Conservation (phyloP, 2,888 invertebrate species). For the Leucania comma region DNA sequence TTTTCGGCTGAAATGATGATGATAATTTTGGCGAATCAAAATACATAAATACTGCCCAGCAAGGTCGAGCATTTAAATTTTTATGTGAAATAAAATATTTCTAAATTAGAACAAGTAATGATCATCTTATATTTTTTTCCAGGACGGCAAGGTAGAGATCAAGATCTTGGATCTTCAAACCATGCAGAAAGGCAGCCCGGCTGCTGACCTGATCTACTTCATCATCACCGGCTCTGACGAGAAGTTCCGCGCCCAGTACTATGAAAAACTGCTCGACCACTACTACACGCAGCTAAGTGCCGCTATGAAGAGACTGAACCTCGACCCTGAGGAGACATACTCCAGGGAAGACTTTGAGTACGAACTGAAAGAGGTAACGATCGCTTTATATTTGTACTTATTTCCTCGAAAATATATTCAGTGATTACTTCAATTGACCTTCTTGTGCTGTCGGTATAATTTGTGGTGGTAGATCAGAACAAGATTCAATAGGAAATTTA, state of each 20-base stretch:
- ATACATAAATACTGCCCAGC: too few species aligned
- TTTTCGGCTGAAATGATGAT: too few species aligned
- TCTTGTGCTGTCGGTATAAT: not conserved
- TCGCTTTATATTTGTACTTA: not conserved
- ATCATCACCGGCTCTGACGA: slow-evolving; percentile 78
- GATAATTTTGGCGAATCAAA: too few species aligned
- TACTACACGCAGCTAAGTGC: slow-evolving; percentile 70
- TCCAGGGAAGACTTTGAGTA: slow-evolving; percentile 73
- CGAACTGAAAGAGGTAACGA: slow-evolving; percentile 72
- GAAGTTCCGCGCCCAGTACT: slow-evolving; percentile 73
- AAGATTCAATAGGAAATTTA: not conserved
- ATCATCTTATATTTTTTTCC: not conserved
- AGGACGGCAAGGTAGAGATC: slow-evolving; percentile 63
- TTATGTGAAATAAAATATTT: not conserved
- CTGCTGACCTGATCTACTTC: slow-evolving; percentile 78
- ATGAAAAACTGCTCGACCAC: slow-evolving; percentile 63
- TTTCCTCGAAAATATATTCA: not conserved
- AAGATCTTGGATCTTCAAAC: slow-evolving; percentile 80
- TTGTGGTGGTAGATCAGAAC: not conserved
- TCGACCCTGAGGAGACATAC: slow-evolving; percentile 72
- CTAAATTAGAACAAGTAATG: not conserved
- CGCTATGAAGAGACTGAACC: slow-evolving; percentile 66
- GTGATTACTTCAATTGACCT: not conserved
- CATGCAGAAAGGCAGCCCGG: slow-evolving; percentile 71
- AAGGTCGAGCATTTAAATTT: not conserved